These are phyloP conservation scores for Elanoides forficatus DNA, from an alignment of 2,113 vertebrate species.

Conservation along the genomic window DNA sequence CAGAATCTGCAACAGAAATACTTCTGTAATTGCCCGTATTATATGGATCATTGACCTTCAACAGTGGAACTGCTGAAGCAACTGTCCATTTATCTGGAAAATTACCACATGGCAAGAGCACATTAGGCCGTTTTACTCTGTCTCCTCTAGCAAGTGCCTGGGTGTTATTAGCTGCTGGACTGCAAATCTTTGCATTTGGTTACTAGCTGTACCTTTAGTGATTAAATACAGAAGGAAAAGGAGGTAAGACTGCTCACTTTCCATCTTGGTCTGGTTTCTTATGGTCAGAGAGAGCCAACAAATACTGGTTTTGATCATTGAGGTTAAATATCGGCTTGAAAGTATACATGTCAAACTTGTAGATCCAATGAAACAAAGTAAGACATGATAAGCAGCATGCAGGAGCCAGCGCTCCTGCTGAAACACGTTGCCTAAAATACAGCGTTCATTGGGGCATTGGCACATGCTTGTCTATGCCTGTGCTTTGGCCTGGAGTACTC, in stretches of 20 bases:
- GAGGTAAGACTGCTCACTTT: rapidly evolving
- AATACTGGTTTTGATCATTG: rapidly evolving
- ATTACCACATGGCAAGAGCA: slow-evolving; percentile 67
- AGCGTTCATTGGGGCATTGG: rapidly evolving
- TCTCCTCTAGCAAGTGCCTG: neutral
- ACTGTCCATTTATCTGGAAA: slow-evolving; percentile 76
- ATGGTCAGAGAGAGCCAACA: neutral
- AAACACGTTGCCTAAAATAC: rapidly evolving
- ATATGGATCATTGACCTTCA: slow-evolving; percentile 72
- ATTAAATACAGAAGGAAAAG: neutral
- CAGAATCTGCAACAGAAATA: slow-evolving; percentile 25
- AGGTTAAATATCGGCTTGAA: neutral
- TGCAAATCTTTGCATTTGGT: neutral
- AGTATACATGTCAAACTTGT: rapidly evolving
- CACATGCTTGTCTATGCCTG: neutral
- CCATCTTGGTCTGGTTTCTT: neutral
- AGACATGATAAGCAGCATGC: rapidly evolving
- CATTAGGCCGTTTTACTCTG: slow-evolving; percentile 35
- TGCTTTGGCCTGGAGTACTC: neutral
- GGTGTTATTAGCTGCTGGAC: neutral
- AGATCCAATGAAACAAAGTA: rapidly evolving
- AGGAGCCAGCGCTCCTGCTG: neutral
- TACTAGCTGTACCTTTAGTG: neutral
- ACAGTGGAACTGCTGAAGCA: slow-evolving; percentile 60
- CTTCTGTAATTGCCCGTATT: slow-evolving; percentile 63